Conservation (phyloP, 2,113 vertebrate species). For the Pungitius pungitius region DNA sequence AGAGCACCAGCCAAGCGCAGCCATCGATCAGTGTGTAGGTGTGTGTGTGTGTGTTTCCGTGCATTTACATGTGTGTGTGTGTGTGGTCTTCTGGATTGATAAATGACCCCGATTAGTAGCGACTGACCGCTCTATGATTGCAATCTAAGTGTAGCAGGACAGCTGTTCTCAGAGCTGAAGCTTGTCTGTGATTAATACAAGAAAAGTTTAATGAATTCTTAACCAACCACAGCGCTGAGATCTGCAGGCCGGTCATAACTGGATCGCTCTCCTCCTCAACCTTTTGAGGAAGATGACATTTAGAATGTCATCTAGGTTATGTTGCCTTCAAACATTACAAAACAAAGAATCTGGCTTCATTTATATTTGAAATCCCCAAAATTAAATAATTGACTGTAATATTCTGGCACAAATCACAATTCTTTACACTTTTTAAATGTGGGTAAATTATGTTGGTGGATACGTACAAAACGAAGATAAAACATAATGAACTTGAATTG, state of each 20-base stretch:
- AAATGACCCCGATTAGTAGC: constrained; percentile 78
- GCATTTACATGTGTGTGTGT: constrained; percentile 38
- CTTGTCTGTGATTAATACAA: constrained; percentile 75
- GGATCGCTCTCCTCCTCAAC: constrained; percentile 21
- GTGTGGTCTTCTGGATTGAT: constrained; percentile 70
- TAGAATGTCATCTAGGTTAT: background rate
- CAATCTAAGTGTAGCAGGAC: constrained; percentile 70
- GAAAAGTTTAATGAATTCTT: constrained; percentile 71
- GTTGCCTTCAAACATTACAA: background rate
- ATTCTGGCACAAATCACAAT: constrained; percentile 9
- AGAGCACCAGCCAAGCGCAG: constrained; percentile 36
- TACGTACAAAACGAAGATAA: constrained; percentile 9
- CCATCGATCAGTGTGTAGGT: constrained; percentile 60
- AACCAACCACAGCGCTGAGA: constrained; percentile 60
- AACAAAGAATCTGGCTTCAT: background rate
- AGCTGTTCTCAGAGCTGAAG: constrained; percentile 68
- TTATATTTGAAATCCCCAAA: background rate
- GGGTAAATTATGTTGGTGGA: constrained; percentile 33
- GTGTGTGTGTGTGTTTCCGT: constrained; percentile 22
- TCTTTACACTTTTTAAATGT: constrained; percentile 30
- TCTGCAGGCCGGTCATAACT: constrained; percentile 41
- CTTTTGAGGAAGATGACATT: constrained; percentile 1
- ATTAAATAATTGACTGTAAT: background rate
- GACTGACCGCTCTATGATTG: constrained; percentile 75
- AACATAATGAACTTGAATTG: constrained; percentile 22